Evolutionary conservation across 2,113 vertebrate species (phyloP).

Genomic region (Marmota flaviventris): DNA sequence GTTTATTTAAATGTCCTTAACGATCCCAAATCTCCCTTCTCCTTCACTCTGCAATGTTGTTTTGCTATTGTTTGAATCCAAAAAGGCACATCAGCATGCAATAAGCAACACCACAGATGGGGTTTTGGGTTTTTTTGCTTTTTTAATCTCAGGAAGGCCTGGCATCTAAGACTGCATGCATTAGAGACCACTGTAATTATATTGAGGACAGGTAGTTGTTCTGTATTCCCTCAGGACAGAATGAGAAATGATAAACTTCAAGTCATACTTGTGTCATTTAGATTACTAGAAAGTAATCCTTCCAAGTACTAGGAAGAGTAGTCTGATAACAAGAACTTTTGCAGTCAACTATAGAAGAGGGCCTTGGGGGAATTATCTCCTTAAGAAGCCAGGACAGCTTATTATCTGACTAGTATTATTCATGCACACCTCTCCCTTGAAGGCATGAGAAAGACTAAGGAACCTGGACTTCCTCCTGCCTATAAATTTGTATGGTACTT

Average conservation of each 20-base stretch:
- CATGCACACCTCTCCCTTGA: neutral
- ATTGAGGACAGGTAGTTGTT: neutral
- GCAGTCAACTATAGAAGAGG: neutral
- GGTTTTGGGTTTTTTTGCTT: no score
- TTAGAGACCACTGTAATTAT: constrained; percentile 13
- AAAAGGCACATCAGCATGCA: neutral
- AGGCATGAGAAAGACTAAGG: neutral
- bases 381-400: neutral
- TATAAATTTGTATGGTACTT: neutral
- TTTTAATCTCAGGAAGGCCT: neutral
- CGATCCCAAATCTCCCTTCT: neutral
- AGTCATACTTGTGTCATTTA: neutral
- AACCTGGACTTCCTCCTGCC: neutral
- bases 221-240: constrained; percentile 56
- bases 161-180: constrained; percentile 7
- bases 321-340: neutral
- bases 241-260: constrained; percentile 43
- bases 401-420: neutral
- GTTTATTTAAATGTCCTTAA: neutral
- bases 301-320: neutral
- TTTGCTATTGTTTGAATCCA: neutral
- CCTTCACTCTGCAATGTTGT: neutral
- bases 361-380: neutral
- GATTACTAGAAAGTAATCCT: constrained; percentile 32
- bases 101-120: neutral